Evolutionary conservation across 2,797 vertebrate species (phyloP).

Genomic region (Takifugu rubripes): DNA sequence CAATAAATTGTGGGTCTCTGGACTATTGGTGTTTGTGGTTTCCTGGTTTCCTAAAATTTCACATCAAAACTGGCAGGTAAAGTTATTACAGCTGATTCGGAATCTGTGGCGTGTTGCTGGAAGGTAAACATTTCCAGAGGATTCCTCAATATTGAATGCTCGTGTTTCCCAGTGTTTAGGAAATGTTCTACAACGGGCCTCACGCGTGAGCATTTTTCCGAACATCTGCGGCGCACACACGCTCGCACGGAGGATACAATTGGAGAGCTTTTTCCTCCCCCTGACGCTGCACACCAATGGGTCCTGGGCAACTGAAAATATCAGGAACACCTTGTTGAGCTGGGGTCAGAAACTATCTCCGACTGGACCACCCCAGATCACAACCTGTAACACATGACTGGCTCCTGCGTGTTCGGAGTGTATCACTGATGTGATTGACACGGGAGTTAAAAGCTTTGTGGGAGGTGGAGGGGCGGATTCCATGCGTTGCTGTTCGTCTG

Average conservation of each 20-base stretch:
- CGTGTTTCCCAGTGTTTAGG: slow-evolving; percentile 61
- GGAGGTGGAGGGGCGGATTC: slow-evolving; percentile 40
- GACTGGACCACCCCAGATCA: too few relatives aligned
- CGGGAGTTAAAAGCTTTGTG: slow-evolving; percentile 57
- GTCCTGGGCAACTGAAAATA: slow-evolving; percentile 26
- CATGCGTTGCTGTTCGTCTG: slow-evolving; percentile 23
- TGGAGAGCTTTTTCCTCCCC: slow-evolving; percentile 16
- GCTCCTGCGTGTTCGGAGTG: too few relatives aligned
- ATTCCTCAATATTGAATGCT: slow-evolving; percentile 54
- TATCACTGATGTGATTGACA: slow-evolving; percentile 18
- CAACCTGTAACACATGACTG: too few relatives aligned
- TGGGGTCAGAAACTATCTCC: slow-evolving; percentile 10
- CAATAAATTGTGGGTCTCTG: slow-evolving; percentile 21
- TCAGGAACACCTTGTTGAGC: slow-evolving; percentile 45
- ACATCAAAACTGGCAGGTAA: slow-evolving; percentile 50
- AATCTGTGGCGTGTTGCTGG: slow-evolving; percentile 43
- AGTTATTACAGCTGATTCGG: slow-evolving; percentile 56
- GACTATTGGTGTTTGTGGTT: slow-evolving; percentile 37
- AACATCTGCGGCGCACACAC: slow-evolving; percentile 4
- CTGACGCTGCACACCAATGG: slow-evolving; percentile 4
- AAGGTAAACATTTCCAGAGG: slow-evolving; percentile 56
- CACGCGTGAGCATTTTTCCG: slow-evolving; percentile 39
- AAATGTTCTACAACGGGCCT: slow-evolving; percentile 46
- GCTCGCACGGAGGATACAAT: slow-evolving; percentile 39
- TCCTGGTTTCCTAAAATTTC: slow-evolving; percentile 46